Evolutionary conservation across 1,140 invertebrate genomes (phyloP).

Genomic region (Brachionus plicatilis): DNA sequence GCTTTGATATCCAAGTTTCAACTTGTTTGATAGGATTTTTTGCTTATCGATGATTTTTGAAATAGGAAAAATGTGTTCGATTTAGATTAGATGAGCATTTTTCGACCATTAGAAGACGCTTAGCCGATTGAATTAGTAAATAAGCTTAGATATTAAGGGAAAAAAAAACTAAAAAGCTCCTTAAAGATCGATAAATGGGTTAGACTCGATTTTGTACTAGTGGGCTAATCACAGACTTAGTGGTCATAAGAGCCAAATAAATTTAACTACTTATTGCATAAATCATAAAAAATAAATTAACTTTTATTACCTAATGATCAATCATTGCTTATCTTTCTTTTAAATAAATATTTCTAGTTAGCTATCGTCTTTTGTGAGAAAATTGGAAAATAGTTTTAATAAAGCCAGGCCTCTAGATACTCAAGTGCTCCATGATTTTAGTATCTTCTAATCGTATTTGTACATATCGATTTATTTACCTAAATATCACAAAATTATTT

Average conservation of each 20-base stretch:
- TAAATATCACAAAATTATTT: neutral
- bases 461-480: neutral
- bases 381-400: neutral
- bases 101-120: neutral
- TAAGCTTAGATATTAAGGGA: neutral
- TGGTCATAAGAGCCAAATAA: neutral
- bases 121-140: neutral
- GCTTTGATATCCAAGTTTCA: neutral
- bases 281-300: neutral
- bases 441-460: neutral
- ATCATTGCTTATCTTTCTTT: neutral
- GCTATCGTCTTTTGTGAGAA: neutral
- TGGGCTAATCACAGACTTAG: neutral
- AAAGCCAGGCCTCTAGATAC: neutral
- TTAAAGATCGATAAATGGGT: neutral
- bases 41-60: slow-evolving; percentile 10
- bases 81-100: slow-evolving; percentile 11
- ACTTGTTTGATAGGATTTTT: neutral
- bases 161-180: neutral
- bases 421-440: neutral
- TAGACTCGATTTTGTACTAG: neutral
- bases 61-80: neutral
- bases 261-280: neutral
- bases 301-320: neutral
- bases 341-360: neutral